phyloP scores from a whole-genome alignment of 2,888 invertebrate genomes.

The Agrotis ipsilon region DNA sequence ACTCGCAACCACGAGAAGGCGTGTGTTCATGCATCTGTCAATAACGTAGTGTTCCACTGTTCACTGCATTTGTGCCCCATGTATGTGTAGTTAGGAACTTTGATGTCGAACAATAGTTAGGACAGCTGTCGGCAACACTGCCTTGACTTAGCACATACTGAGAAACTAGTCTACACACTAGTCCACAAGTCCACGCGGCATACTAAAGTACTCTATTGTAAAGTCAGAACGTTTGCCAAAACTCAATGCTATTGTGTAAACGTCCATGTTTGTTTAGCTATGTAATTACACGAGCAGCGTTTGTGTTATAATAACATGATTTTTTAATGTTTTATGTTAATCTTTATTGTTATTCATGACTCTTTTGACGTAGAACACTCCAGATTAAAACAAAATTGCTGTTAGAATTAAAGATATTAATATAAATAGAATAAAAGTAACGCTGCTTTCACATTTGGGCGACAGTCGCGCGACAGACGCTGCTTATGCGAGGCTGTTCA shows the following conservation, averaged over 20 bases:
- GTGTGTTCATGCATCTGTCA: conserved; percentile 41
- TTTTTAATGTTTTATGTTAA: conserved; percentile 27
- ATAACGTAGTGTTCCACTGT: conserved; percentile 30
- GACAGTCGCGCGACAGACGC: too few species aligned
- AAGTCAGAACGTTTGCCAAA: conserved; percentile 52
- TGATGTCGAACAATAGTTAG: conserved; percentile 42
- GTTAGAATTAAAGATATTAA: too few species aligned
- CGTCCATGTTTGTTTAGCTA: conserved; percentile 60
- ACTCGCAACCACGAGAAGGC: conserved; percentile 21
- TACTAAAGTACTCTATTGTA: conserved; percentile 10
- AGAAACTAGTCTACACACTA: background rate
- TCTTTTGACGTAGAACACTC: conserved; percentile 1
- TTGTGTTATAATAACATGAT: background rate
- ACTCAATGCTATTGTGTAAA: conserved; percentile 62
- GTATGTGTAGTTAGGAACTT: conserved; percentile 50
- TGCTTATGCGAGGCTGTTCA: too few species aligned
- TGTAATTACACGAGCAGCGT: conserved; percentile 58
- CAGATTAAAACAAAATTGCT: background rate
- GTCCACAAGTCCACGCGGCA: background rate
- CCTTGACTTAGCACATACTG: conserved; percentile 26
- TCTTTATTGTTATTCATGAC: conserved; percentile 10
- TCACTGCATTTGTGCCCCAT: conserved; percentile 37
- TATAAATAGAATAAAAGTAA: background rate
- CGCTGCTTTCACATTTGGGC: too few species aligned
- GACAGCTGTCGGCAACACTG: conserved; percentile 28